Base-by-base conservation (phyloP, 2,797 vertebrate species). In the Novumbra hubbsi region DNA sequence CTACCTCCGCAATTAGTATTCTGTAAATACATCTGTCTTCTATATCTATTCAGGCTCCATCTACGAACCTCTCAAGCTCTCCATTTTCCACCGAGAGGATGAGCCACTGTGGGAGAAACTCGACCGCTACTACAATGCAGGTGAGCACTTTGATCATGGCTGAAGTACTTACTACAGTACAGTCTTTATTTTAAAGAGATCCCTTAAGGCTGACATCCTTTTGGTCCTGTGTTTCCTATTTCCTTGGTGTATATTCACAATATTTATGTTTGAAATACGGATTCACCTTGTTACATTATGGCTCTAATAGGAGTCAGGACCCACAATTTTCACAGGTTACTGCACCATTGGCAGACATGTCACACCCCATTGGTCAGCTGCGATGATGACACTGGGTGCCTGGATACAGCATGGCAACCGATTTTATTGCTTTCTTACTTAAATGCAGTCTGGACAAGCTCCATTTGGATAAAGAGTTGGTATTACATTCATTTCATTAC, bases 1-100 rank as follows among this genome's bases (percentile, higher is more conserved):
- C 28, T 32, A 21, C 15, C 15, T 32, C 63, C 17, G 30, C 30
- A 16, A 65, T 65, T 2, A 19, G 2, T 7, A 24, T 60, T 27
- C 55, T 65, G 63, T 30, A 32, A 30, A 32, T 17, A 17, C 0
- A 17, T 32, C 57, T n/a, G 2, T 45, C 49, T 73, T 11, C 45
- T 73, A 70, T 78, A 28, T 83, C 21, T 81, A 78, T 83, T 71
- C 88, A 99, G 97, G 94, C 55, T 99, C 98, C 76, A 96, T 99
- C 82, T 99, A 99, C 91, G 98, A 99, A 91, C 97, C 98, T 32
- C 92, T 98, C 72, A 96, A 97, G 89, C 94, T 96, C 81, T 95
- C 95, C 81, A 87, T 88, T 75, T 94, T 98, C 82, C 95, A 91
- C 60, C 93, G 86, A 32, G 95, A 96, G 27, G 93, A 92, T 75